Percentiles rank a stretch among this genome's conserved stretches.
phyloP scores from a whole-genome alignment of 2,888 invertebrate species.

The Tetanocera ferruginea region DNA sequence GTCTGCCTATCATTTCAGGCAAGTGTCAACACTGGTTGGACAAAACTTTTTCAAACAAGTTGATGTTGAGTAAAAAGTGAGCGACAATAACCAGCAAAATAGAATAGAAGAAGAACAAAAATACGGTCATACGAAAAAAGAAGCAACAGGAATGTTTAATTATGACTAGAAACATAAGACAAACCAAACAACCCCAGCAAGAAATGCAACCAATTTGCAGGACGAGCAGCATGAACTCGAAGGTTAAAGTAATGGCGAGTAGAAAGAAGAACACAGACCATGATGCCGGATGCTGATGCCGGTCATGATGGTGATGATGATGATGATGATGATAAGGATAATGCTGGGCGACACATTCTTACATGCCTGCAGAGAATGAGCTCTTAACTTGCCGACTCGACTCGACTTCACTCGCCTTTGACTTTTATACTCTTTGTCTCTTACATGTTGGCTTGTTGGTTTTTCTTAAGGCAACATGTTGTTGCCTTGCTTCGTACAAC shows the following conservation, averaged over 20 bases:
- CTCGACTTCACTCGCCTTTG: no score
- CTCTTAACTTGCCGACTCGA: neutral
- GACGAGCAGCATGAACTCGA: neutral
- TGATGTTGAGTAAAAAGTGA: neutral
- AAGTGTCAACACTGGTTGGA: neutral
- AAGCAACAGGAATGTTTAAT: slow-evolving; percentile 24
- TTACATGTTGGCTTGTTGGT: neutral
- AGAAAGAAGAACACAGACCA: neutral
- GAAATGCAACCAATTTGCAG: neutral
- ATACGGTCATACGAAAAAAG: neutral
- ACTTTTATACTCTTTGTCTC: slow-evolving; percentile 16
- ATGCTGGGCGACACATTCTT: neutral
- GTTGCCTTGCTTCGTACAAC: no score
- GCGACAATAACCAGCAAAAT: neutral
- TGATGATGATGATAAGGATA: neutral
- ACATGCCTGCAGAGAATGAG: neutral
- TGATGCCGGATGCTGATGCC: neutral
- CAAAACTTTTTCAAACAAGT: neutral
- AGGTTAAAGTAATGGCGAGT: neutral
- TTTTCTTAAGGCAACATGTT: no score
- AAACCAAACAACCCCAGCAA: neutral
- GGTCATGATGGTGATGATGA: neutral
- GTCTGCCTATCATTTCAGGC: neutral
- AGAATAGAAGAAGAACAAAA: neutral
- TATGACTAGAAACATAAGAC: neutral